Conservation (phyloP, 2,113 vertebrate genomes). For the Herpetotheres cachinnans region DNA sequence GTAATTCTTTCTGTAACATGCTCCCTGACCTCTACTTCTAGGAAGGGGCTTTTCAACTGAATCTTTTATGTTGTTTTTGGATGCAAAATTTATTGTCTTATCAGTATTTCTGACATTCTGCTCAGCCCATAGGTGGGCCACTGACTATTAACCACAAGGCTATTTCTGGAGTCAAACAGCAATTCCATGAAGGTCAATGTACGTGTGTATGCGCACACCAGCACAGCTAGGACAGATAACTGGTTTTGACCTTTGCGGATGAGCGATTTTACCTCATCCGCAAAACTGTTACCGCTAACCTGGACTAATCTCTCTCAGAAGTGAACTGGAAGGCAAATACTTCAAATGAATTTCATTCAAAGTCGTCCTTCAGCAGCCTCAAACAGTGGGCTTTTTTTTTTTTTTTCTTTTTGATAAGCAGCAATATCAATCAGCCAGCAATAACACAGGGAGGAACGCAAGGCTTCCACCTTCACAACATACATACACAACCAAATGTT, state of each 20-base stretch:
- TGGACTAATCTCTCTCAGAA: background rate
- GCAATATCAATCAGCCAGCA: background rate
- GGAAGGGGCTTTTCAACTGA: background rate
- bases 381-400: background rate
- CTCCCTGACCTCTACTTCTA: background rate
- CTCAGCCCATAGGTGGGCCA: background rate
- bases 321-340: background rate
- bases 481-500: background rate
- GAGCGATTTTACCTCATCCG: background rate
- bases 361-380: background rate
- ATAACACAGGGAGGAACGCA: background rate
- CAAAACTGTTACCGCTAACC: background rate
- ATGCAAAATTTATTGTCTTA: background rate
- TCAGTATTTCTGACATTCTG: background rate
- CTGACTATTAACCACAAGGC: background rate
- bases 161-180: constrained; percentile 11
- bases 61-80: background rate
- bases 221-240: background rate
- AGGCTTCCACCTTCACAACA: background rate
- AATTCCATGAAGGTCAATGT: background rate
- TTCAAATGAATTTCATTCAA: background rate
- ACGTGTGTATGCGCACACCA: background rate
- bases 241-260: background rate
- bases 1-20: rapidly evolving
- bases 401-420: background rate